Base-by-base conservation (phyloP, 2,888 invertebrate species). In the Idaea aversata region DNA sequence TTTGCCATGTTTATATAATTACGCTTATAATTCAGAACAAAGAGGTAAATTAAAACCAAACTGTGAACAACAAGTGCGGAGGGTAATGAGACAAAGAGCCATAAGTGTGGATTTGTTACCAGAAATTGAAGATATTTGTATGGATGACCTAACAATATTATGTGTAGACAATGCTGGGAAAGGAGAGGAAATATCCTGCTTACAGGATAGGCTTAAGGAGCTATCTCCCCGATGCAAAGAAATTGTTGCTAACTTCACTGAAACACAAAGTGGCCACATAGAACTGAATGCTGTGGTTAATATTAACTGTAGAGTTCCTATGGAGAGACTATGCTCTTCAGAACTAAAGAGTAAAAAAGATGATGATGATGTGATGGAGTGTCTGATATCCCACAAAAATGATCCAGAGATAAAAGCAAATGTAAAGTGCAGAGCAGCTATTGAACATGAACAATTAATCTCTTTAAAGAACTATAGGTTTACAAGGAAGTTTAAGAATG, bases 371-470 rank as follows among this genome's bases (percentile, higher is more conserved):
- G 94, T 99, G 75, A 97, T 99, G 96, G 97, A 98, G 68, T 99
- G 99, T 88, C 94, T 99, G 63, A 97, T 99, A 67, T 93, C 95
- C 57, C 97, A 98, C 85, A 99, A 99, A 90, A 98, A 98, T 85
- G 96, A 97, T 77, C 95, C 96, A 5, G 95, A 96, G 78, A 94
- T 98, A 79, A 95, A 96, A 77, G 94, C 95, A 16, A 96, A 96
- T 82, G 77, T 91, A 0, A 98, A 98, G 86, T 99, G 99, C 87
- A 94, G 96, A 71, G 97, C 97, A 57, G 98, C 98, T 69, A 96
- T 99, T 63, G 99, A 99, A 89, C 99, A 99, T 92, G 98, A 99
- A 83, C 99, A 99, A 89, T 93, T 99, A 69, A 97, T 99, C 70
- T 96, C 98, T 3, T 86, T 99, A 72, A 98, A 98, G 86, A 98